Conservation (phyloP, 2,113 vertebrate genomes). For the Chascanopsetta lugubris region DNA sequence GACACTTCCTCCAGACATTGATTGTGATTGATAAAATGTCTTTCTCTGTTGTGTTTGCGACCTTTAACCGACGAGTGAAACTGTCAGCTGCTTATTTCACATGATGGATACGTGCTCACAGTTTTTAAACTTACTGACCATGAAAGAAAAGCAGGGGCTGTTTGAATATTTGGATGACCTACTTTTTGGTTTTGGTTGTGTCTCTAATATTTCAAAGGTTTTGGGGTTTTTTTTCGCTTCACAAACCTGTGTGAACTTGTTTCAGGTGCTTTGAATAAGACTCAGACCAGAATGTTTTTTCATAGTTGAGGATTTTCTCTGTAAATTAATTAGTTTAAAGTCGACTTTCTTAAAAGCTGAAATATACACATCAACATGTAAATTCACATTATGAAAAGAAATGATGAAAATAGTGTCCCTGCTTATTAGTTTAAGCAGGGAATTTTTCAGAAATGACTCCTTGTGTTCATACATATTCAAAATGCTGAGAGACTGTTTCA, state of each 20-base stretch:
- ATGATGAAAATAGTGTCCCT: not conserved
- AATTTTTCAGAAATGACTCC: not conserved
- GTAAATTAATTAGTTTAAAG: not conserved
- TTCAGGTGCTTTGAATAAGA: not conserved
- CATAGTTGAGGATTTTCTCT: not conserved
- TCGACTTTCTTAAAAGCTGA: not conserved
- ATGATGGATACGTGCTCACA: conserved; percentile 2
- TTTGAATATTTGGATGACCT: not conserved
- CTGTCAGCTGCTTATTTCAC: not conserved
- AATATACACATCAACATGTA: too few species aligned
- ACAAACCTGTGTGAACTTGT: not conserved
- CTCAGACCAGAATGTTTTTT: not conserved
- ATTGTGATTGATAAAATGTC: not conserved
- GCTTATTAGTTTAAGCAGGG: not conserved
- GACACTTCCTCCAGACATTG: not conserved
- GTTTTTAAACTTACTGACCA: conserved; percentile 14
- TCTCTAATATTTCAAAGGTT: not conserved
- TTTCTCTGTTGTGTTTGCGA: not conserved
- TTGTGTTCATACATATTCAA: not conserved
- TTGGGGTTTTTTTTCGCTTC: not conserved
- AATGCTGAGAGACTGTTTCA: too few species aligned
- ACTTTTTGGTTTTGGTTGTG: not conserved
- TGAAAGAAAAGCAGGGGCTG: not conserved
- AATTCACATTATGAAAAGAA: not conserved
- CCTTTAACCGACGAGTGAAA: not conserved